Percentiles rank a stretch among this genome's conserved stretches.
phyloP scores from a whole-genome alignment of 2,113 vertebrate genomes.

The Echinops telfairi region DNA sequence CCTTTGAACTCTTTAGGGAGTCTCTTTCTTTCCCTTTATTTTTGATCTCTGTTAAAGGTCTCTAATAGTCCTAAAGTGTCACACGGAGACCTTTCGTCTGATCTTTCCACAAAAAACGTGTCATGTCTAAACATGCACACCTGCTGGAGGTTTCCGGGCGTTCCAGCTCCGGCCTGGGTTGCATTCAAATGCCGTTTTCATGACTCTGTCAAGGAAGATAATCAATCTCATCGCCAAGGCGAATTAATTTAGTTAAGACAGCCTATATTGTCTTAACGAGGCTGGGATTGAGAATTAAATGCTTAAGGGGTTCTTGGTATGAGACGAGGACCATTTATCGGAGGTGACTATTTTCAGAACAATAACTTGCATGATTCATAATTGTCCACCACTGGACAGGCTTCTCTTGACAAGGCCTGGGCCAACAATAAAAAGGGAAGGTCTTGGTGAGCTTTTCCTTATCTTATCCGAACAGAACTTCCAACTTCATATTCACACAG shows the following conservation, averaged over 20 bases:
- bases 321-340: conserved; percentile 51
- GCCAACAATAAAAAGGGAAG: conserved; percentile 2
- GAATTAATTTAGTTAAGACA: conserved; percentile 51
- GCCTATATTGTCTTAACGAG: not conserved
- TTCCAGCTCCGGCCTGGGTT: not conserved
- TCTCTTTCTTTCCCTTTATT: no score
- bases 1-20: conserved; percentile 45
- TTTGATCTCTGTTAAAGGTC: not conserved
- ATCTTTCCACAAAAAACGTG: not conserved
- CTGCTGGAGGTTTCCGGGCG: conserved; percentile 2
- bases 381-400: not conserved
- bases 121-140: conserved; percentile 4
- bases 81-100: conserved; percentile 29
- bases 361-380: conserved; percentile 43
- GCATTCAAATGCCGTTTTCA: conserved; percentile 23
- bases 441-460: conserved; percentile 44
- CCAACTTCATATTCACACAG: conserved; percentile 49
- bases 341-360: conserved; percentile 48
- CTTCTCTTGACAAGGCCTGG: conserved; percentile 8
- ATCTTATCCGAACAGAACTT: conserved; percentile 46
- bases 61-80: not conserved
- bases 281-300: conserved; percentile 9
- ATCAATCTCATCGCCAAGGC: conserved; percentile 38
- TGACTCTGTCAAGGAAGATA: not conserved
- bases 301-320: conserved; percentile 47